Percentiles rank a stretch among this genome's conserved stretches.
These are phyloP conservation scores for Tethya wilhelma DNA, from an alignment of 37 sponge, comb jelly and placozoan genomes.

Conservation along the genomic window DNA sequence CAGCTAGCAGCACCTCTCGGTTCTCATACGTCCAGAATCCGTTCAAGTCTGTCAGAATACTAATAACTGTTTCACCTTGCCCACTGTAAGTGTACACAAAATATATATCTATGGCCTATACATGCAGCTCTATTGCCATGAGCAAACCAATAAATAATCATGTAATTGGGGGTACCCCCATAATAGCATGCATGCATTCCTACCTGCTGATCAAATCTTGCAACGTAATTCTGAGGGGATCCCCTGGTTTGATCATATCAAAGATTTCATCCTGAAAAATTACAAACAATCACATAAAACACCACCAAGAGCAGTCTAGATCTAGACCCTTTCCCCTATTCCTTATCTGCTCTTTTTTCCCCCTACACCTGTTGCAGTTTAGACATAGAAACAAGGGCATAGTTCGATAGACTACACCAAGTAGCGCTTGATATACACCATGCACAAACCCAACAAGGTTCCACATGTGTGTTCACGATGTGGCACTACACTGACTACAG, in stretches of 20 bases:
- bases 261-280: conserved; percentile 91
- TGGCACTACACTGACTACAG: too few species aligned
- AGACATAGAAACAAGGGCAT: too few species aligned
- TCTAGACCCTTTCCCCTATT: too few species aligned
- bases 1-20: conserved; percentile 91
- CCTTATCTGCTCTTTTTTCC: too few species aligned
- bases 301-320: too few species aligned
- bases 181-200: not conserved
- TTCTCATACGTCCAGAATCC: conserved; percentile 99
- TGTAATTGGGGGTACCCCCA: not conserved
- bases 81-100: conserved; percentile 72
- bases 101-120: not conserved
- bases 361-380: too few species aligned
- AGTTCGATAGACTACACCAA: too few species aligned
- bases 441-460: too few species aligned
- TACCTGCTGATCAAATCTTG: conserved; percentile 87
- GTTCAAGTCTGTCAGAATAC: conserved; percentile 91
- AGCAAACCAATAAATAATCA: not conserved
- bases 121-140: not conserved
- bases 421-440: too few species aligned
- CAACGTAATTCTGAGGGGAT: conserved; percentile 78
- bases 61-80: conserved; percentile 95
- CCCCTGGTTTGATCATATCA: conserved; percentile 96
- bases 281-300: not conserved
- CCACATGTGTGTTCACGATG: too few species aligned